Conservation (phyloP, 2,888 invertebrate genomes). For the Neelides folsomi region DNA sequence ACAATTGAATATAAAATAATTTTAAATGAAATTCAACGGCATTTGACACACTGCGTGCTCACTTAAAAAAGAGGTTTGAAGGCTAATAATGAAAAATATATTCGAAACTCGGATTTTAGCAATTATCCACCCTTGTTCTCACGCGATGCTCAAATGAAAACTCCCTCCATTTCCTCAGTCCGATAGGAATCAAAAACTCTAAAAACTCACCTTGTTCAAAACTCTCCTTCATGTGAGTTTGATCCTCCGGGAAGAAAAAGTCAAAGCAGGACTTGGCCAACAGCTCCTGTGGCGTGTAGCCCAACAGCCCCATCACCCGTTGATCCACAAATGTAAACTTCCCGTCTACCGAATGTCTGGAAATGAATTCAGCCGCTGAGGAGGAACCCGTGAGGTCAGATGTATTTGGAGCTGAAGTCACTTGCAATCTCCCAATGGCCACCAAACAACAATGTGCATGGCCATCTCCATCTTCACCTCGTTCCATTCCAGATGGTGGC, state of each 20-base stretch:
- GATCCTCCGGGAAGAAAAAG: constrained; percentile 94
- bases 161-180: too few relatives aligned
- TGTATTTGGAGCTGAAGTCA: constrained; percentile 87
- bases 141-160: too few relatives aligned
- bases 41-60: too few relatives aligned
- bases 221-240: constrained; percentile 92
- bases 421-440: constrained; percentile 92
- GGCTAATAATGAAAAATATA: too few relatives aligned
- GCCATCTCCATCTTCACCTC: constrained; percentile 58
- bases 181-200: not conserved
- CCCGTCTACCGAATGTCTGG: constrained; percentile 89
- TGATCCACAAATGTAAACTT: constrained; percentile 99
- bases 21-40: too few relatives aligned
- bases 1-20: too few relatives aligned
- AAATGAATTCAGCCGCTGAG: constrained; percentile 82
- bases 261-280: constrained; percentile 93
- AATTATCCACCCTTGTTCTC: too few relatives aligned
- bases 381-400: constrained; percentile 76
- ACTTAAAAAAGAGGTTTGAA: too few relatives aligned
- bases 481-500: constrained; percentile 90
- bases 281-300: constrained; percentile 85
- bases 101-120: too few relatives aligned
- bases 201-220: constrained; percentile 71
- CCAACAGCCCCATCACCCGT: constrained; percentile 77
- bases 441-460: constrained; percentile 86